Percentiles rank a stretch among this genome's conserved stretches.
Conservation (phyloP, 2,797 vertebrate genomes). For the Coregonus ussuriensis region DNA sequence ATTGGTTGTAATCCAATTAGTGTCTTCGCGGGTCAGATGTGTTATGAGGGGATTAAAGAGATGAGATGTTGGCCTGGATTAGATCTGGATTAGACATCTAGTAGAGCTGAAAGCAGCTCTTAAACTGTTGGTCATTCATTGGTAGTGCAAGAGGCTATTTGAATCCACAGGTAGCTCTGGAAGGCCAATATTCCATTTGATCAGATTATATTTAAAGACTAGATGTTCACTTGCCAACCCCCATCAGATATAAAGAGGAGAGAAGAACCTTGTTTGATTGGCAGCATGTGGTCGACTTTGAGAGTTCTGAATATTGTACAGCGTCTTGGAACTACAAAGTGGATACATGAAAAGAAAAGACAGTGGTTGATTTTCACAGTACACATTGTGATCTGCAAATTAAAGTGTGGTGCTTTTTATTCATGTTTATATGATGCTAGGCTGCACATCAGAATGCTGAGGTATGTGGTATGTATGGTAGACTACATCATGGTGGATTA, state of each 20-base stretch:
- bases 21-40: background rate
- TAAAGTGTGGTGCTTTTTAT: too few relatives aligned
- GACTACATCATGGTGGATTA: too few relatives aligned
- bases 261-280: background rate
- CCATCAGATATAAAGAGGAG: background rate
- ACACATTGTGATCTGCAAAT: too few relatives aligned
- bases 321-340: conserved; percentile 24
- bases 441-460: too few relatives aligned
- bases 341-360: conserved; percentile 12
- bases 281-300: conserved; percentile 5
- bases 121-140: background rate
- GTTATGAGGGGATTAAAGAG: conserved; percentile 2
- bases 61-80: conserved; percentile 7
- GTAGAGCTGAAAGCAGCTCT: background rate
- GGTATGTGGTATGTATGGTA: too few relatives aligned
- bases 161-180: too few relatives aligned
- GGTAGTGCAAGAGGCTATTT: too few relatives aligned
- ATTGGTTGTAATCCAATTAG: background rate
- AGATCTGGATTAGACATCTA: conserved; percentile 1
- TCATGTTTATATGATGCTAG: too few relatives aligned
- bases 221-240: too few relatives aligned
- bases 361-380: too few relatives aligned
- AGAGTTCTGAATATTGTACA: conserved; percentile 17
- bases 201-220: too few relatives aligned
- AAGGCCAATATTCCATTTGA: too few relatives aligned